Evolutionary conservation across 2,113 vertebrate genomes (phyloP).

Genomic region (Trinectes maculatus): DNA sequence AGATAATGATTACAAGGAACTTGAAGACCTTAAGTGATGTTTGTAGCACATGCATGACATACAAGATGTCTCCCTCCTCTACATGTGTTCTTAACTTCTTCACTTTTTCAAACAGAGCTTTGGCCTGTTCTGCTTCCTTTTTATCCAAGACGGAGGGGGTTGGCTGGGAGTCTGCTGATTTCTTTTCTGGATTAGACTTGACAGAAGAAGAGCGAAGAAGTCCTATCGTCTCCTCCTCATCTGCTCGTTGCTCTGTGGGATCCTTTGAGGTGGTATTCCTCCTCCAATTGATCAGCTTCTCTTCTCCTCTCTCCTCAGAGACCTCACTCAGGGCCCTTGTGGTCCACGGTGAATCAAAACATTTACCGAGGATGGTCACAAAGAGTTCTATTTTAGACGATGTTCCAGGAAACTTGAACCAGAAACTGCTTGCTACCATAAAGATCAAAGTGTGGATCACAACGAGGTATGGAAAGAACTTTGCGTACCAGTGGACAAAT

Average conservation of each 20-base stretch:
- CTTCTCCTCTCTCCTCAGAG: slow-evolving; percentile 81
- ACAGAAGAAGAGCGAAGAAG: slow-evolving; percentile 64
- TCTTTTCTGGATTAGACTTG: slow-evolving; percentile 80
- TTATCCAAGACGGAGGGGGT: slow-evolving; percentile 84
- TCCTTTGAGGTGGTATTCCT: slow-evolving; percentile 65
- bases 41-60: slow-evolving; percentile 90
- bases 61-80: slow-evolving; percentile 87
- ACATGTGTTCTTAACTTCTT: slow-evolving; percentile 90
- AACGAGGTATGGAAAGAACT: slow-evolving; percentile 92
- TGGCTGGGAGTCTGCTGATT: slow-evolving; percentile 75
- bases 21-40: slow-evolving; percentile 87
- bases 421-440: slow-evolving; percentile 91
- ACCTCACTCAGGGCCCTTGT: slow-evolving; percentile 89
- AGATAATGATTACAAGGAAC: slow-evolving; percentile 85
- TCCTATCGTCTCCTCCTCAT: slow-evolving; percentile 64
- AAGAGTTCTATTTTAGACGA: slow-evolving; percentile 94
- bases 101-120: slow-evolving; percentile 92
- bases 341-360: slow-evolving; percentile 92
- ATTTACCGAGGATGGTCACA: slow-evolving; percentile 89
- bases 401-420: slow-evolving; percentile 93
- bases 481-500: slow-evolving; percentile 91
- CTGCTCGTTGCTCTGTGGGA: slow-evolving; percentile 28
- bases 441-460: slow-evolving; percentile 91
- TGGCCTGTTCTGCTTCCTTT: slow-evolving; percentile 92
- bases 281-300: slow-evolving; percentile 69